Base-by-base conservation (phyloP, 2,888 invertebrate species). In the Eurytoma californica region DNA sequence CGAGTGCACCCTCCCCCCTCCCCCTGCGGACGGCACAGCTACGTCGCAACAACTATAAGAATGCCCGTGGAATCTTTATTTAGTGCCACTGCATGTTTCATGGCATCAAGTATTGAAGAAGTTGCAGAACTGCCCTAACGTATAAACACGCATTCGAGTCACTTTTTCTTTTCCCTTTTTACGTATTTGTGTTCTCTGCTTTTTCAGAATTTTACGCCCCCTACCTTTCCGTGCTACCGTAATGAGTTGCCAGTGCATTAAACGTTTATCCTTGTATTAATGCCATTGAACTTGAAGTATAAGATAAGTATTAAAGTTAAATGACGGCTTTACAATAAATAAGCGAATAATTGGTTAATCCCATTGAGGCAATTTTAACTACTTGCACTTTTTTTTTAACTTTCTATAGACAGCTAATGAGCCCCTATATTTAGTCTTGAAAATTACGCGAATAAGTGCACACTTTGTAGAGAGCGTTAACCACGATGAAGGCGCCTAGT, bases 61-160 rank as follows among this genome's bases (percentile, higher is more conserved):
- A 77, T 80, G 77, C 60, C 67, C 58, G 47, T 13, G 55, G 73
- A 80, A 76, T 80, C 80, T 75, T 74, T 76, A 80, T 80, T 76
- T 76, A 79, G 76, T 68, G 58, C 61, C 61, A 63, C 67, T 76
- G 67, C 75, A 80, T 80, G 80, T 76, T 76, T 80, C 63, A 80
- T 76, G 14, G 49, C 72, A 76, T 80, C 67, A 68, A 76, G 55
- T 76, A 72, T 68, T 80, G 63, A 72, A 55, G 3, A 53, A 74
- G 69, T 57, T 74, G 57, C 47, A 70, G 28, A 79, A 67, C 68
- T 72, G 30, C 24, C 20, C 47, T 12, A 16, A 49, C 49, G 18
- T 57, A 65, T n/a, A 61, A 16, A 39, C 61, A n/a, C 51, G 60
- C n/a, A 51, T 24, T 16, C 39, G 9, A 39, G 39, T 39, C 9